Evolutionary conservation across 2,113 vertebrate genomes (phyloP).

Genomic region (Lanius ludovicianus): DNA sequence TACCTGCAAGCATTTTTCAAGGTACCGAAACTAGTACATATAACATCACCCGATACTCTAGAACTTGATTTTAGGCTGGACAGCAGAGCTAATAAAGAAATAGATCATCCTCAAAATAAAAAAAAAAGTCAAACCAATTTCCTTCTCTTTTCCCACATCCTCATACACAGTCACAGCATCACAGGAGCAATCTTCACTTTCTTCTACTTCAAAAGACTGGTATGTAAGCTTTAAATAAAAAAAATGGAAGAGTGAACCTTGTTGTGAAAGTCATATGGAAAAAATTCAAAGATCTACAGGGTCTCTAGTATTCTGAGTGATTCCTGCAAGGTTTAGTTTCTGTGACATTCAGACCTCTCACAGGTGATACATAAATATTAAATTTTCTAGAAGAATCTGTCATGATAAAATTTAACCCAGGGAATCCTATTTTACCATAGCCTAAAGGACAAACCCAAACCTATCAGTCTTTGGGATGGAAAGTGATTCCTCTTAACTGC

Average conservation of each 20-base stretch:
- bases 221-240: constrained; percentile 78
- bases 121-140: constrained; percentile 72
- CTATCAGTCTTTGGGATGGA: background rate
- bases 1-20: background rate
- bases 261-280: background rate
- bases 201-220: constrained; percentile 80
- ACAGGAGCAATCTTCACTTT: constrained; percentile 76
- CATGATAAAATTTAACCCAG: background rate
- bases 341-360: background rate
- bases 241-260: background rate
- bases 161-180: constrained; percentile 76
- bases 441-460: background rate
- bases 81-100: background rate
- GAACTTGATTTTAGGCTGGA: background rate
- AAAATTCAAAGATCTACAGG: background rate
- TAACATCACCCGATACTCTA: background rate
- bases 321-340: background rate
- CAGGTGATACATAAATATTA: background rate
- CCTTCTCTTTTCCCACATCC: constrained; percentile 70
- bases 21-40: background rate
- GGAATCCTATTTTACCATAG: background rate
- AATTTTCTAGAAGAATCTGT: background rate
- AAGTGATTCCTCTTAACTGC: background rate
- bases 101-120: background rate
- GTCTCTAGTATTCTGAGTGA: background rate